These are phyloP conservation scores for Philopedon plagiatum DNA, from an alignment of 2,888 invertebrate genomes.

Conservation along the genomic window DNA sequence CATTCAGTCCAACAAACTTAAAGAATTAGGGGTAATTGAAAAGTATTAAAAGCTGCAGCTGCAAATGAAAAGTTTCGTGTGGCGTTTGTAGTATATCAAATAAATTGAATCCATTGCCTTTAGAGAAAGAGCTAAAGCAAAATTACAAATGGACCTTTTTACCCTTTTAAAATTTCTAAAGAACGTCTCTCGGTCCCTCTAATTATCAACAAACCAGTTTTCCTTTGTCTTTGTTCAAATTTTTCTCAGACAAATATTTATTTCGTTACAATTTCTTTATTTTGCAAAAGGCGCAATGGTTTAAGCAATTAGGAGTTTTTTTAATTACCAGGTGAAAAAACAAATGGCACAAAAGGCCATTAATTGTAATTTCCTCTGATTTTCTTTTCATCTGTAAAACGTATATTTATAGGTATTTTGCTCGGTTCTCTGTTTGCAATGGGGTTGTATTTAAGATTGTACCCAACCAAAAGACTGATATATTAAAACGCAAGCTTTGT, in stretches of 20 bases:
- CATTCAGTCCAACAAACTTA: background rate
- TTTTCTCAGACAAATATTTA: conserved; percentile 38
- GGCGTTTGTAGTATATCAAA: background rate
- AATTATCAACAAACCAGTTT: conserved; percentile 23
- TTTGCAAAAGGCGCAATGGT: conserved; percentile 29
- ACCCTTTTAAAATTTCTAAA: conserved; percentile 19
- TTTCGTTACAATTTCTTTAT: conserved; percentile 33
- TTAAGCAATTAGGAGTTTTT: conserved; percentile 41
- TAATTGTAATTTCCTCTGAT: conserved; percentile 2
- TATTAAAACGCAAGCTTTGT: too few relatives aligned
- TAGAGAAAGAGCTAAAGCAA: conserved; percentile 3
- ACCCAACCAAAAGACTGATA: too few relatives aligned
- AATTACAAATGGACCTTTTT: conserved; percentile 15
- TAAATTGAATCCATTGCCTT: conserved; percentile 6
- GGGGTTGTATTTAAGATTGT: too few relatives aligned
- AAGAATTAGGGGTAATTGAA: background rate
- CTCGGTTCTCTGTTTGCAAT: too few relatives aligned
- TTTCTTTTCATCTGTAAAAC: background rate
- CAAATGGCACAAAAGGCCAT: background rate
- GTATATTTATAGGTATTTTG: background rate
- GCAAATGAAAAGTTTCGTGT: conserved; percentile 4
- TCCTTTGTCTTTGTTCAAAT: conserved; percentile 14
- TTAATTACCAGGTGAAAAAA: conserved; percentile 35
- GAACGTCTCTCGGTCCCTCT: conserved; percentile 12
- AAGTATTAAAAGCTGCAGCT: background rate